A percentile compares a stretch with the other conserved stretches of the same genome.
phyloP scores from a whole-genome alignment of 2,888 invertebrate species.

The Linnaemya vulpina region DNA sequence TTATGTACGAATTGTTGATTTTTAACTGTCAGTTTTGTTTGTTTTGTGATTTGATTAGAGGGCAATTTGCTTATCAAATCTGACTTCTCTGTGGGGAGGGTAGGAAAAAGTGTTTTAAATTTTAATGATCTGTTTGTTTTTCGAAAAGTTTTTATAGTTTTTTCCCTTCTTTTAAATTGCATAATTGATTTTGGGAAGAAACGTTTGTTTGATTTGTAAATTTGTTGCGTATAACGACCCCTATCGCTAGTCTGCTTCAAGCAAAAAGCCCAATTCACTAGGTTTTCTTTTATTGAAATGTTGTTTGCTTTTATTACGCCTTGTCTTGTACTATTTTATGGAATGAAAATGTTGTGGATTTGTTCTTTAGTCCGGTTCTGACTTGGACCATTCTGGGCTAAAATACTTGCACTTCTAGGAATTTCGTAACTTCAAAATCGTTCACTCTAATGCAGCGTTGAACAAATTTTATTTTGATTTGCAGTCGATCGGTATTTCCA shows the following conservation, averaged over 20 bases:
- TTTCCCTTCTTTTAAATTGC: not conserved
- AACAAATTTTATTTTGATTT: too few species aligned
- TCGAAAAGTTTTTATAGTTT: slow-evolving; percentile 17
- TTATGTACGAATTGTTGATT: slow-evolving; percentile 70
- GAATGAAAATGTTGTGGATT: too few species aligned
- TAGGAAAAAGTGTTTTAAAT: slow-evolving; percentile 36
- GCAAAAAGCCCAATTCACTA: too few species aligned
- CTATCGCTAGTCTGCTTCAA: not conserved
- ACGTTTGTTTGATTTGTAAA: slow-evolving; percentile 15
- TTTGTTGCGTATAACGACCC: not conserved
- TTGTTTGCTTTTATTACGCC: too few species aligned
- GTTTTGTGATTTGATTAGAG: slow-evolving; percentile 70
- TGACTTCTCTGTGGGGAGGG: not conserved
- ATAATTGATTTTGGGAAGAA: slow-evolving; percentile 22
- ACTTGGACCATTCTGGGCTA: too few species aligned
- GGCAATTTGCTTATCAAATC: slow-evolving; percentile 57
- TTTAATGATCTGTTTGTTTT: slow-evolving; percentile 69
- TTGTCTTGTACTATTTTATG: too few species aligned
- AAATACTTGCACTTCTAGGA: too few species aligned
- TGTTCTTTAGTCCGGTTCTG: too few species aligned
- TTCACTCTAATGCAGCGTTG: too few species aligned
- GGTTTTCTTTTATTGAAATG: too few species aligned
- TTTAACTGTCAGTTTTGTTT: slow-evolving; percentile 69
- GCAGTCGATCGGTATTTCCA: too few species aligned
- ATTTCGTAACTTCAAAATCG: too few species aligned